These are phyloP conservation scores for Cacatua alba DNA, from an alignment of 2,113 vertebrate species.

Conservation along the genomic window DNA sequence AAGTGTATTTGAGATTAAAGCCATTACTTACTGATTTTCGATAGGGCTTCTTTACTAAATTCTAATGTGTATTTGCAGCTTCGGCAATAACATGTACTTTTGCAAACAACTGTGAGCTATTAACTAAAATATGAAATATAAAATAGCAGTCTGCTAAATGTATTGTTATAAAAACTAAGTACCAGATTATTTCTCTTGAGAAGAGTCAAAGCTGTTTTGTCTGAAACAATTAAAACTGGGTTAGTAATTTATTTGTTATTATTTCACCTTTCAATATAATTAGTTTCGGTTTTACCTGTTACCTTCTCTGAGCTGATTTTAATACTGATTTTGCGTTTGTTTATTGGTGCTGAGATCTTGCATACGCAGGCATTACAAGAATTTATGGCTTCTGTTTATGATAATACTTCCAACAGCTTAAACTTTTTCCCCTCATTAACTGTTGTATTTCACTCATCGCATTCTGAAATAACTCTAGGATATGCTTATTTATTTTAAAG, in stretches of 20 bases:
- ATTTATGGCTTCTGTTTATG: conserved; percentile 1
- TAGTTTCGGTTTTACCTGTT: background rate
- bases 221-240: background rate
- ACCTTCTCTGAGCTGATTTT: background rate
- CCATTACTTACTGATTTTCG: background rate
- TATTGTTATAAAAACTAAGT: background rate
- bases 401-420: background rate
- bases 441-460: background rate
- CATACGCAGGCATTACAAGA: background rate
- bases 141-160: background rate
- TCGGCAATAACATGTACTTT: background rate
- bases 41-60: background rate
- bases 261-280: background rate
- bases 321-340: background rate
- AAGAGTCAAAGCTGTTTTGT: background rate
- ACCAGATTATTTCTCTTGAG: background rate
- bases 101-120: background rate
- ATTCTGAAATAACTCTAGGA: background rate
- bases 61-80: background rate
- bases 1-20: background rate
- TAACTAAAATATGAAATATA: background rate
- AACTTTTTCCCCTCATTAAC: background rate
- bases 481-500: conserved; percentile 9
- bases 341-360: background rate
- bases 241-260: background rate